phyloP scores from a whole-genome alignment of 2,888 invertebrate genomes.

The Odontomyia ornata region DNA sequence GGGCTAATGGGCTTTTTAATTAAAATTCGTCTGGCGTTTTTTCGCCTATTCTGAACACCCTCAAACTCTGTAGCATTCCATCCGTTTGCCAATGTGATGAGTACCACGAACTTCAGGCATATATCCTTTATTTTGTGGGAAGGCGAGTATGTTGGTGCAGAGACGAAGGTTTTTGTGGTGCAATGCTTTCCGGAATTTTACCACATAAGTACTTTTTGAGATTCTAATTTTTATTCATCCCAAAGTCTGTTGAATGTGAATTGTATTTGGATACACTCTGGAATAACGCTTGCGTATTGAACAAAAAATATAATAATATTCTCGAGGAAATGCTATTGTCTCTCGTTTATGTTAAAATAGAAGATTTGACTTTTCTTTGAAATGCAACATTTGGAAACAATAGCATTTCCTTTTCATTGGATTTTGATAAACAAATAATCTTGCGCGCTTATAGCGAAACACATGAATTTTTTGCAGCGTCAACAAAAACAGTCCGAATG shows the following conservation, averaged over 20 bases:
- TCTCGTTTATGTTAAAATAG: too few relatives aligned
- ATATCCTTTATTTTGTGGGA: neutral
- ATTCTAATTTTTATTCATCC: neutral
- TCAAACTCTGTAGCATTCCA: neutral
- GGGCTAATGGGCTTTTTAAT: slow-evolving; percentile 42
- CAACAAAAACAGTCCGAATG: too few relatives aligned
- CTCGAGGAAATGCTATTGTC: too few relatives aligned
- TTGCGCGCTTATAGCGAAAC: too few relatives aligned
- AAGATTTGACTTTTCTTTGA: too few relatives aligned
- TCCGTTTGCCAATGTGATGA: slow-evolving; percentile 1
- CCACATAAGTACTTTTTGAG: slow-evolving; percentile 9
- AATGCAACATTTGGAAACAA: too few relatives aligned
- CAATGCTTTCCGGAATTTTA: neutral
- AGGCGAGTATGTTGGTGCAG: neutral
- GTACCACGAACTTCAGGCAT: neutral
- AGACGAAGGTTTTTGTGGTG: neutral
- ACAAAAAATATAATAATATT: too few relatives aligned
- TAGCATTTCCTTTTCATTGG: too few relatives aligned
- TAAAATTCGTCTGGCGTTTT: slow-evolving; percentile 43
- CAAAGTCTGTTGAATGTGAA: slow-evolving; percentile 27
- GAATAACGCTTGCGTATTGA: neutral
- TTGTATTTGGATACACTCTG: neutral
- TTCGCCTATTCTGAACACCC: neutral
- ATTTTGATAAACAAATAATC: too few relatives aligned
- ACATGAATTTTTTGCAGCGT: too few relatives aligned